Base-by-base conservation (phyloP, 2,113 vertebrate genomes). In the Monarcha castaneiventris region DNA sequence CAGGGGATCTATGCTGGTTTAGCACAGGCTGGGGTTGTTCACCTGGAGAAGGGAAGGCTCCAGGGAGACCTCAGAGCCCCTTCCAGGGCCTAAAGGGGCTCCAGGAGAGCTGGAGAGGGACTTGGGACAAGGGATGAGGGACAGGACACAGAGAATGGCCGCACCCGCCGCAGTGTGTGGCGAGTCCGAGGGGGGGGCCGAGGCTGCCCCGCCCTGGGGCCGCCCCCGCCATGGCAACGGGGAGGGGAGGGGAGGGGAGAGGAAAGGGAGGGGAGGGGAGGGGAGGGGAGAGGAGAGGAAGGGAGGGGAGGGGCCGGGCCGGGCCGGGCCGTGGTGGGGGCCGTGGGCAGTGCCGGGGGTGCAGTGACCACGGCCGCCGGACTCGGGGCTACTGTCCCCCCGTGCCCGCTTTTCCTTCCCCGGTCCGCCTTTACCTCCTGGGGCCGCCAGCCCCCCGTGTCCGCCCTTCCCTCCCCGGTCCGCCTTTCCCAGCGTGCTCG, bases 1-100 rank as follows among this genome's bases (percentile, higher is more conserved):
- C 0, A 0, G 9, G 19, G 16, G 6, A 4, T 27, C 26, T 6
- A 11, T 56, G 22, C 10, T 5, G 29, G 19, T 41, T 22, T 33
- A 52, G 35, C 44, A 76, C 11, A 59, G 16, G 21, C 46, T 35
- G 52, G 20, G 30, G 5, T 2, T 33, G 62, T 3, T 51, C 43
- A 32, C 26, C 26, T 41, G 20, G 13, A 52, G 29, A 44, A 37
- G 41, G 41, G 41, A 48, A 69, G 43, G 29, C 11, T 68, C 6
- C 35, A 22, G 64, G 6, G 52, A 41, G 11, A 68, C 0, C 11
- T 49, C 18, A n/a, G 35, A 69, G 43, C 18, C 18, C 10, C 43
- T n/a, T 4, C 1, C 51, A 21, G 35, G 4, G 39, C 37, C 25
- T 44, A 2, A 35, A 37, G 13, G 33, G 27, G 17, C 37, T 63